Percentiles rank a stretch among this genome's conserved stretches.
These are phyloP conservation scores for Lacerta viridis DNA, from an alignment of 2,797 vertebrate genomes.

Conservation along the genomic window DNA sequence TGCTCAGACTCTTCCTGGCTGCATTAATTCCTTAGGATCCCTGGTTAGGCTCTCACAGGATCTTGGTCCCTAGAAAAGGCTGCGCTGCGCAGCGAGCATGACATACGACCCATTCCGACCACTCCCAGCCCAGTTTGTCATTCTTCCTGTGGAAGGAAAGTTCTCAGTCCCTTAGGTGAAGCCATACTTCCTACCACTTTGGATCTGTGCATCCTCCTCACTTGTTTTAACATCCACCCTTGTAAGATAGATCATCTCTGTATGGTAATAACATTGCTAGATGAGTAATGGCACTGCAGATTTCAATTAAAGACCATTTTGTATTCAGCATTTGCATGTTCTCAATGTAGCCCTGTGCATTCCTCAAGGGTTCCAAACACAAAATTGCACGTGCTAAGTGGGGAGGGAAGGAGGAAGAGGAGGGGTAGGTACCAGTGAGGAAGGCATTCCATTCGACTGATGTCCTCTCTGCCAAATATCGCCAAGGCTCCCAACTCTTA, in stretches of 20 bases:
- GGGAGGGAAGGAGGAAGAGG: background rate
- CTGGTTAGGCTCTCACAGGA: background rate
- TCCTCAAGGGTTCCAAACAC: background rate
- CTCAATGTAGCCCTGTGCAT: background rate
- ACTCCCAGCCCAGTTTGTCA: slow-evolving; percentile 25
- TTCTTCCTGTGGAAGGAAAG: slow-evolving; percentile 49
- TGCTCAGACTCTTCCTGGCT: background rate
- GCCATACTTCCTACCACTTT: slow-evolving; percentile 23
- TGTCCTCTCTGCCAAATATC: background rate
- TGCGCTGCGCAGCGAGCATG: slow-evolving; percentile 1
- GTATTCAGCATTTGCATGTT: slow-evolving; percentile 12
- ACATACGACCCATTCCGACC: background rate
- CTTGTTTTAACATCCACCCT: slow-evolving; percentile 26
- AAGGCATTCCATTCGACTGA: background rate
- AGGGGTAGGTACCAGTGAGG: background rate
- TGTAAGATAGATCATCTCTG: slow-evolving; percentile 49
- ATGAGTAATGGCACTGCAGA: slow-evolving; percentile 35
- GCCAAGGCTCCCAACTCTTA: background rate
- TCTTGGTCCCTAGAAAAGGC: background rate
- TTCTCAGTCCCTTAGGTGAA: slow-evolving; percentile 29
- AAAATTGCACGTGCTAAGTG: background rate
- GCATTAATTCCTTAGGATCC: background rate
- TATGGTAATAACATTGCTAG: slow-evolving; percentile 46
- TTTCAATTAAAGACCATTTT: slow-evolving; percentile 56
- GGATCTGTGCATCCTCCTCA: background rate